These are phyloP conservation scores for Macrobrachium nipponense DNA, from an alignment of 1,140 invertebrate species.

Conservation along the genomic window DNA sequence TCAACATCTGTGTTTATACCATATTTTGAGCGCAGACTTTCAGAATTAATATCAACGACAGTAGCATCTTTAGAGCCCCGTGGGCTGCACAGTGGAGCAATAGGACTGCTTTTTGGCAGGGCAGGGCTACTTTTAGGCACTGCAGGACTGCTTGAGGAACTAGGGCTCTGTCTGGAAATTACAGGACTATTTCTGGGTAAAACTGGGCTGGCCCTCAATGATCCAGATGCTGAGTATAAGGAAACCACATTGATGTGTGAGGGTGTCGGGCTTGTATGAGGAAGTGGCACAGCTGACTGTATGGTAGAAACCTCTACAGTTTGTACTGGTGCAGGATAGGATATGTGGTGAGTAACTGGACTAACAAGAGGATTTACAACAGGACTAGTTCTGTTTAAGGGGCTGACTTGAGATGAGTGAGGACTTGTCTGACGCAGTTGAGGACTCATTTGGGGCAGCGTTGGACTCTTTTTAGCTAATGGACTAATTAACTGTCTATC, in stretches of 20 bases:
- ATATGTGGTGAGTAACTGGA: too few species aligned
- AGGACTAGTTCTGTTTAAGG: slow-evolving; percentile 7
- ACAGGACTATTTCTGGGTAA: slow-evolving; percentile 22
- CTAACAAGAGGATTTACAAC: too few species aligned
- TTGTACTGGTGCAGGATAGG: too few species aligned
- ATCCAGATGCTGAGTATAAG: neutral
- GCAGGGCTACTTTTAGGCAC: slow-evolving; percentile 35
- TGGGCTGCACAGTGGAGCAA: slow-evolving; percentile 17
- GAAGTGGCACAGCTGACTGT: too few species aligned
- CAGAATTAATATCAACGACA: slow-evolving; percentile 26
- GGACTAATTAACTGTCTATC: too few species aligned
- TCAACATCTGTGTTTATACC: slow-evolving; percentile 51
- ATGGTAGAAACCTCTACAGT: neutral
- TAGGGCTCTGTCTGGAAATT: neutral
- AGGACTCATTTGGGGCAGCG: neutral
- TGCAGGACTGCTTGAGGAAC: slow-evolving; percentile 27
- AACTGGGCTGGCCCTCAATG: neutral
- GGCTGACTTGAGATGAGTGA: slow-evolving; percentile 17
- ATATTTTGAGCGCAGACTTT: slow-evolving; percentile 28
- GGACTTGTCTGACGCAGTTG: slow-evolving; percentile 6
- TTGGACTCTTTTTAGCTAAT: neutral
- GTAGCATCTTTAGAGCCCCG: neutral
- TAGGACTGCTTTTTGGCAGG: slow-evolving; percentile 35
- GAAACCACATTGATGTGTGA: neutral
- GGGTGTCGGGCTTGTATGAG: too few species aligned